phyloP scores from a whole-genome alignment of 2,113 vertebrate species.

The Meriones unguiculatus region DNA sequence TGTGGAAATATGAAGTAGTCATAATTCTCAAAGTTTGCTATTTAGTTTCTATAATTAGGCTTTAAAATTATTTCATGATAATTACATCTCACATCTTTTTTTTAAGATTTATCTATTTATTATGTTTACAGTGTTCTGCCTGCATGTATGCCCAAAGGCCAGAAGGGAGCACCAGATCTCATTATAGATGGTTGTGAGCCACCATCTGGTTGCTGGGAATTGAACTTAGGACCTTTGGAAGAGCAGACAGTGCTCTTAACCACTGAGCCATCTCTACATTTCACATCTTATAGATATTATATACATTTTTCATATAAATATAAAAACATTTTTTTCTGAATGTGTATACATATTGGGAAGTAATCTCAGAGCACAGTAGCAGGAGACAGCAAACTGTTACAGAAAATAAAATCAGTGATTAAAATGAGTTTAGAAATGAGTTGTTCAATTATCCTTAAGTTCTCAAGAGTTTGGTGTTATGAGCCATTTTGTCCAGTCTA shows the following conservation, averaged over 20 bases:
- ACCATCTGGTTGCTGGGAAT: too few relatives aligned
- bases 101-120: too few relatives aligned
- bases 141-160: too few relatives aligned
- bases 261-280: background rate
- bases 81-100: background rate
- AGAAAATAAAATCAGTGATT: background rate
- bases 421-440: background rate
- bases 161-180: too few relatives aligned
- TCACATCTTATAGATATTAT: background rate
- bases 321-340: background rate
- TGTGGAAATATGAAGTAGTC: background rate
- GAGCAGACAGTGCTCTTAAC: too few relatives aligned
- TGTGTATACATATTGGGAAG: background rate
- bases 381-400: background rate
- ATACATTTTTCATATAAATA: background rate
- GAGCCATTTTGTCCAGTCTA: background rate
- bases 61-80: background rate
- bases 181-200: too few relatives aligned
- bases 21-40: background rate
- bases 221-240: too few relatives aligned
- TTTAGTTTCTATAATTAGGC: constrained; percentile 1
- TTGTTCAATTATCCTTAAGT: background rate
- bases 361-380: background rate
- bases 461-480: background rate
- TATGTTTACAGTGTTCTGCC: too few relatives aligned